Evolutionary conservation across 2,888 invertebrate species (phyloP).

Genomic region (Metacarcinus magister): DNA sequence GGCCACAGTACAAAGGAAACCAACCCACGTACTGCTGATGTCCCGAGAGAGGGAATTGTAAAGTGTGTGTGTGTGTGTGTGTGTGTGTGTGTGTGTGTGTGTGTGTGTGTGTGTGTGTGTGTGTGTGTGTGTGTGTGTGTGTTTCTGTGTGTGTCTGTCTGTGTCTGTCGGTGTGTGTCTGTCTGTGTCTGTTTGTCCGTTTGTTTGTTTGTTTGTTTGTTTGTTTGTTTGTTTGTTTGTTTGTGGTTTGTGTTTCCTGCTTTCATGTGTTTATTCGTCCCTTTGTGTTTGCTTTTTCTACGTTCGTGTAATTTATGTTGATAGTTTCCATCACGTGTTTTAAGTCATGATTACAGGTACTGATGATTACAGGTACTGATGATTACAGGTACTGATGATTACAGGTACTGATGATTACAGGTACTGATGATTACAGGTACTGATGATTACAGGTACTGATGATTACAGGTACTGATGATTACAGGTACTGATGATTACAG

Average conservation of each 20-base stretch:
- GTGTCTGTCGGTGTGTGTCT: too few species aligned
- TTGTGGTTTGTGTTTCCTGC: not conserved
- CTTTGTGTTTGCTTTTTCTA: not conserved
- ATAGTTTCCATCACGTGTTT: not conserved
- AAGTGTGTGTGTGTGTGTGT: conserved; percentile 14
- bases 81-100: conserved; percentile 26
- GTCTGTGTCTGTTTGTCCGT: too few species aligned
- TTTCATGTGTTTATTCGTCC: too few species aligned
- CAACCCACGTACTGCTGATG: not conserved
- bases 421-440: too few species aligned
- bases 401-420: too few species aligned
- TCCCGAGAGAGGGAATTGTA: too few species aligned
- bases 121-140: conserved; percentile 15
- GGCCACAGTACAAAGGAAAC: not conserved
- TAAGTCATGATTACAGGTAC: not conserved
- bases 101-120: conserved; percentile 12
- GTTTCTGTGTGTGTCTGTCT: not conserved
- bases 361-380: not conserved
- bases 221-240: too few species aligned
- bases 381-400: too few species aligned
- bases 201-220: too few species aligned
- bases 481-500: too few species aligned
- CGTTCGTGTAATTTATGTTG: not conserved
- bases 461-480: too few species aligned
- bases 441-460: too few species aligned